Evolutionary conservation across 1,140 invertebrate genomes (phyloP).

Genomic region (Heliconius himera): DNA sequence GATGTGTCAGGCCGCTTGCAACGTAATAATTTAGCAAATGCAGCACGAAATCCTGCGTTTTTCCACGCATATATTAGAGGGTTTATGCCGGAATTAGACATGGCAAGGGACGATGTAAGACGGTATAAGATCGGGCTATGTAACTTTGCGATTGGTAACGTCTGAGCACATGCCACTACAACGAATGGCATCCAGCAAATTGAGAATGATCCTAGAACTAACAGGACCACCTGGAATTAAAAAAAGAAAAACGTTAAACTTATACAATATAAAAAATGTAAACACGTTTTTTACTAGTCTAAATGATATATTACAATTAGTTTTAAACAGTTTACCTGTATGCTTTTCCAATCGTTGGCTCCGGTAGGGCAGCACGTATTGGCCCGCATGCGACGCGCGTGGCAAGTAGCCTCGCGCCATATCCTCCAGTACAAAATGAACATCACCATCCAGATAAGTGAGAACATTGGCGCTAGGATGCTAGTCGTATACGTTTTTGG

Average conservation of each 20-base stretch:
- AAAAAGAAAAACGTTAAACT: not conserved
- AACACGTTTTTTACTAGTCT: not conserved
- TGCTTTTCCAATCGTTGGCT: conserved; percentile 86
- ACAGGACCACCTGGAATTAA: conserved; percentile 85
- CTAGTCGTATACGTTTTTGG: conserved; percentile 84
- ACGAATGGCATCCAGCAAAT: conserved; percentile 90
- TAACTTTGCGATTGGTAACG: conserved; percentile 76
- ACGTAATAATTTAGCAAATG: conserved; percentile 84
- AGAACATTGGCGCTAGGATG: conserved; percentile 86
- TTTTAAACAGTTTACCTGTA: conserved; percentile 77
- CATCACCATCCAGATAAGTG: conserved; percentile 87
- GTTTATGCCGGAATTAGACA: conserved; percentile 89
- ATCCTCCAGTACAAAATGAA: conserved; percentile 88
- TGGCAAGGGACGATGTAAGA: conserved; percentile 86
- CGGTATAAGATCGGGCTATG: conserved; percentile 84
- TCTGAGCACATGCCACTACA: conserved; percentile 84
- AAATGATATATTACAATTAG: not conserved
- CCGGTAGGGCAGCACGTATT: conserved; percentile 79
- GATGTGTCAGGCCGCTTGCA: conserved; percentile 83
- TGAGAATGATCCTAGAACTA: conserved; percentile 88
- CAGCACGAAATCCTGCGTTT: conserved; percentile 87
- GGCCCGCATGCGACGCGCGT: conserved; percentile 84
- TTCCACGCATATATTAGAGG: conserved; percentile 92
- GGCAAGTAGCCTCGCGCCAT: conserved; percentile 86
- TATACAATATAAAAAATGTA: not conserved